Conservation (phyloP, 2,113 vertebrate genomes). For the Mirza zaza region DNA sequence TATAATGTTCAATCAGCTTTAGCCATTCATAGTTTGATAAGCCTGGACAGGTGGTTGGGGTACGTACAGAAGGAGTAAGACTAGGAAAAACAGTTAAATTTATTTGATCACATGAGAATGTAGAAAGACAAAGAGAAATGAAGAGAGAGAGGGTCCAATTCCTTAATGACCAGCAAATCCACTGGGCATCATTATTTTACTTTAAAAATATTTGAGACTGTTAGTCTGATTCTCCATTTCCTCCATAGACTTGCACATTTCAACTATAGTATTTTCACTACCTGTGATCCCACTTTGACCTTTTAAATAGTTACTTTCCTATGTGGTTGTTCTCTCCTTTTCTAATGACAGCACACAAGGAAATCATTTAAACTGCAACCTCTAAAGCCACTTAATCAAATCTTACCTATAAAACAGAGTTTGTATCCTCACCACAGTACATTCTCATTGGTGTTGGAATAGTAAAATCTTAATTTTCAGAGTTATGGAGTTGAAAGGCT, state of each 20-base stretch:
- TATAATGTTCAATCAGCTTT: neutral
- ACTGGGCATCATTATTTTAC: neutral
- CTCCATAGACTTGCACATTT: neutral
- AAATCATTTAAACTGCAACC: slow-evolving; percentile 24
- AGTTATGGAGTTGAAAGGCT: slow-evolving; percentile 60
- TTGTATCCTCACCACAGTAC: neutral
- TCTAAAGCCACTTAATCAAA: slow-evolving; percentile 29
- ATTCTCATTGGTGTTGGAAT: slow-evolving; percentile 26
- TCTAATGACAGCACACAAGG: slow-evolving; percentile 6
- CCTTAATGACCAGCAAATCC: neutral
- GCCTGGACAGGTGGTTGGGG: neutral
- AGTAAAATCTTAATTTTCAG: slow-evolving; percentile 42
- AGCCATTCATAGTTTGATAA: neutral
- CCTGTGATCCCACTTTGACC: neutral
- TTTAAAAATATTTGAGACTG: neutral
- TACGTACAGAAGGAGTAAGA: neutral
- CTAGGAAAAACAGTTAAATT: neutral
- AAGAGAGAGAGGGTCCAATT: neutral
- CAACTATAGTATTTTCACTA: neutral
- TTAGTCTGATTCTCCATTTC: neutral
- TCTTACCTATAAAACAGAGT: slow-evolving; percentile 17
- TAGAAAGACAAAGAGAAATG: neutral
- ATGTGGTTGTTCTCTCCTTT: neutral
- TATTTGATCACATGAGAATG: neutral
- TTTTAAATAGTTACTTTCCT: neutral